Evolutionary conservation across 2,113 vertebrate genomes (phyloP).

Genomic region (Engraulis encrasicolus): DNA sequence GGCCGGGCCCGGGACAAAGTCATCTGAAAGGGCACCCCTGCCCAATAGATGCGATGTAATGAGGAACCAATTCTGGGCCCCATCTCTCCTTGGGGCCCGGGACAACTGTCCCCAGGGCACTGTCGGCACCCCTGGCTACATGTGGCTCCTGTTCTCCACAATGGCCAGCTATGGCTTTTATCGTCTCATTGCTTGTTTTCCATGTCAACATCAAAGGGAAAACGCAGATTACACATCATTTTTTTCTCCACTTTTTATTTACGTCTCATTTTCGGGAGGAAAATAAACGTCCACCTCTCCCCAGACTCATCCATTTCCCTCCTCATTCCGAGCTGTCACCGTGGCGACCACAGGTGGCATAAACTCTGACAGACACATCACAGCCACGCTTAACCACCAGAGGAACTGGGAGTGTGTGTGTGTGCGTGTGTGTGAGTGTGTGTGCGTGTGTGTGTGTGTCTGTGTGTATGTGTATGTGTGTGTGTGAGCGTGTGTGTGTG

Average conservation of each 20-base stretch:
- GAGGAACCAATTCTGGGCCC: too few species aligned
- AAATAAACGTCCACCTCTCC: not conserved
- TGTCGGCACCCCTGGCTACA: too few species aligned
- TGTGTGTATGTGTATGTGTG: too few species aligned
- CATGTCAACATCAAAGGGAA: not conserved
- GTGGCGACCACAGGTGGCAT: not conserved
- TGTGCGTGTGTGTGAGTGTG: too few species aligned
- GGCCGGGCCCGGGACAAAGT: too few species aligned
- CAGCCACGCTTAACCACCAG: too few species aligned
- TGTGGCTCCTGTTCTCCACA: not conserved
- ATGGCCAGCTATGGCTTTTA: not conserved
- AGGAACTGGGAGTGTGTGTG: conserved; percentile 41
- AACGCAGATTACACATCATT: conserved; percentile 1
- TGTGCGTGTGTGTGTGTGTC: too few species aligned
- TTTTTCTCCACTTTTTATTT: not conserved
- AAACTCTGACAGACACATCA: conserved; percentile 1
- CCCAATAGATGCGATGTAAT: too few species aligned
- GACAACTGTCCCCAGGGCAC: too few species aligned
- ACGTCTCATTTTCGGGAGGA: not conserved
- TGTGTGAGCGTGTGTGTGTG: too few species aligned
- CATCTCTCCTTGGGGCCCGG: too few species aligned
- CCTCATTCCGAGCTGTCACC: conserved; percentile 10
- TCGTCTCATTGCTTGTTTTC: not conserved
- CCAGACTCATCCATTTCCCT: not conserved
- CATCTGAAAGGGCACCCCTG: too few species aligned